Conservation (phyloP, 2,113 vertebrate species). For the Tetraodon nigroviridis region DNA sequence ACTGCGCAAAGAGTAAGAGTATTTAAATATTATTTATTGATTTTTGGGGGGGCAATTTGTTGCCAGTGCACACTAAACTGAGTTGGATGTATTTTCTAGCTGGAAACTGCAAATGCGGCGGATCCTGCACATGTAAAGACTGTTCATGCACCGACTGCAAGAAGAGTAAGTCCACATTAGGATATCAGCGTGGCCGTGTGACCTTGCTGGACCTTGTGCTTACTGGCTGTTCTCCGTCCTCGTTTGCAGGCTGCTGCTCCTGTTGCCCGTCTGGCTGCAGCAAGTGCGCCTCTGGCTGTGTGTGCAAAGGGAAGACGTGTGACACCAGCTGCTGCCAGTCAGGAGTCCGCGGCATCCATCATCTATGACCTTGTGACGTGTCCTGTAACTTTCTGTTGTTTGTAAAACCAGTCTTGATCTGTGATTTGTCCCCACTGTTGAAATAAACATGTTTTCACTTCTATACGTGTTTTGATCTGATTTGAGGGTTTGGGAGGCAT, state of each 20-base stretch:
- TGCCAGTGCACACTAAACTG: rapidly evolving
- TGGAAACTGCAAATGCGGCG: constrained; percentile 80
- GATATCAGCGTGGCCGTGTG: too few relatives aligned
- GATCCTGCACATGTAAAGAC: constrained; percentile 80
- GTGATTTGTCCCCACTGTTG: neutral
- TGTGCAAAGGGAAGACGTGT: constrained; percentile 82
- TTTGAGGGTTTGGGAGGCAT: neutral
- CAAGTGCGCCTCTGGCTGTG: constrained; percentile 89
- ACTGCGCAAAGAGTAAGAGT: constrained; percentile 74
- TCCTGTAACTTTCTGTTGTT: neutral
- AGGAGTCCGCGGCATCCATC: constrained; percentile 22
- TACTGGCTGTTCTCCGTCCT: neutral
- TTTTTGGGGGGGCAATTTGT: neutral
- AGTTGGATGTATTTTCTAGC: constrained; percentile 49
- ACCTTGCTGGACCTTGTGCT: neutral
- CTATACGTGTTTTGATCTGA: neutral
- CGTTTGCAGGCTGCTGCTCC: constrained; percentile 81
- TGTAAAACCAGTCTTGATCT: neutral
- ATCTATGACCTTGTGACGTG: neutral
- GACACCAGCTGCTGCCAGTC: constrained; percentile 82
- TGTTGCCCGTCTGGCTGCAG: constrained; percentile 86
- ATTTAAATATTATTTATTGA: neutral
- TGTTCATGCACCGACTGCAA: constrained; percentile 83
- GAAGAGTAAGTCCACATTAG: constrained; percentile 74
- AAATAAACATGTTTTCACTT: constrained; percentile 36